These are phyloP conservation scores for Margarornis squamiger DNA, from an alignment of 2,797 vertebrate species.

Conservation along the genomic window DNA sequence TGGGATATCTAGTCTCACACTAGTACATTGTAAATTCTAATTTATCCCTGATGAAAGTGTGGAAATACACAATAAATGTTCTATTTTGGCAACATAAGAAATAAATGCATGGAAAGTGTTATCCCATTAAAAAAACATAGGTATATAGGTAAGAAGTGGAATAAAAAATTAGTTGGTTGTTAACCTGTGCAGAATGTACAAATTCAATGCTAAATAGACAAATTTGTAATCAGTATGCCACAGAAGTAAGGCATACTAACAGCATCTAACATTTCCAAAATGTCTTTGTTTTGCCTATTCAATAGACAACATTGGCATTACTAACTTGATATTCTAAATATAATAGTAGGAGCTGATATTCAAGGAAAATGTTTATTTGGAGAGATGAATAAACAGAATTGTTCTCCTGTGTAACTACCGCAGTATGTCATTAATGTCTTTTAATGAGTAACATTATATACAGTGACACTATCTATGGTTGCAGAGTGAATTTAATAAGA, in stretches of 20 bases:
- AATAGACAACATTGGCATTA: background rate
- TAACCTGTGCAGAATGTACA: background rate
- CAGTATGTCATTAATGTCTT: background rate
- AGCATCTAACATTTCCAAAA: background rate
- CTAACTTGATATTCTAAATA: background rate
- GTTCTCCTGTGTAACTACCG: background rate
- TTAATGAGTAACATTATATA: slow-evolving; percentile 52
- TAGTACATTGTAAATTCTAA: background rate
- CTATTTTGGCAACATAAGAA: slow-evolving; percentile 25
- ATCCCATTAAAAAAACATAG: background rate
- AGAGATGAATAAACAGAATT: background rate
- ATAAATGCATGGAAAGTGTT: background rate
- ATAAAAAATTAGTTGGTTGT: background rate
- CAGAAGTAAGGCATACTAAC: background rate
- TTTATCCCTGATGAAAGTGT: background rate
- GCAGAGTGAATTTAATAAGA: background rate
- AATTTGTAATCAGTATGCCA: background rate
- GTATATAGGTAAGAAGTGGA: background rate
- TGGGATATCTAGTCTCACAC: background rate
- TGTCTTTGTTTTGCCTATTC: slow-evolving; percentile 11
- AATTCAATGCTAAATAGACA: background rate
- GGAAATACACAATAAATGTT: background rate
- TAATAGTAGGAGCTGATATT: background rate
- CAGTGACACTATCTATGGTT: background rate
- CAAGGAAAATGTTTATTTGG: background rate